Base-by-base conservation (phyloP, 1,140 invertebrate genomes). In the Lepidurus arcticus region DNA sequence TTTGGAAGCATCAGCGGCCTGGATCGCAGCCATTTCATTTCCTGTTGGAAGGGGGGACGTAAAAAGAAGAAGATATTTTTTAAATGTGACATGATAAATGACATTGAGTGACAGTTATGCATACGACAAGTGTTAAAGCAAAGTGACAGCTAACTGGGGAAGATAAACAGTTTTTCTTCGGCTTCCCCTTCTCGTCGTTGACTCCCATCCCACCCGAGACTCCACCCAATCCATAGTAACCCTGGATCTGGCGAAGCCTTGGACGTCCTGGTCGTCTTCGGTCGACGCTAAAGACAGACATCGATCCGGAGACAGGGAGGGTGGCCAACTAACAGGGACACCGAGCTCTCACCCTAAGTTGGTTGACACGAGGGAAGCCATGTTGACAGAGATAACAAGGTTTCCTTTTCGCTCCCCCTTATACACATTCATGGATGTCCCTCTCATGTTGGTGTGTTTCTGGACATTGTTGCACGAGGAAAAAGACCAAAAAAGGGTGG, bases 21-120 rank as follows among this genome's bases (percentile, higher is more conserved):
- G 79, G 24, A 80, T 80, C 42, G 79, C 79, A 42, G 79, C 79
- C 79, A 80, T 80, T 74, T 80, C 79, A 42, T 80, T 80, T 34
- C 79, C 79, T 80, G 3, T 34, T 34, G 34, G 34, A 34, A 34
- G 34, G 34, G 2, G 34, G 21, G 76, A 44, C 75, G 44, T 34
- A 21, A 44, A 76, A 26, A 77, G 24, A 76, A 47, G 75, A 76
- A 42, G 53, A 77, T 47, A 53, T 24, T n/a, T 7, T 73, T 8
- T 44, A 26, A 9, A 7, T 13, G 9, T 9, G 53, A 16, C 53
- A 65, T 7, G 44, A 44, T 75, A 75, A 75, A 21, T 76, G 24
- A 21, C 75, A 42, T 0, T 24, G 42, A 43, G 11, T 13, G 75
- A n/a, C 43, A 76, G 44, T 76, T 65, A 65, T 65, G 53, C 21